Base-by-base conservation (phyloP, 2,113 vertebrate species). In the Pelmatolapia mariae region DNA sequence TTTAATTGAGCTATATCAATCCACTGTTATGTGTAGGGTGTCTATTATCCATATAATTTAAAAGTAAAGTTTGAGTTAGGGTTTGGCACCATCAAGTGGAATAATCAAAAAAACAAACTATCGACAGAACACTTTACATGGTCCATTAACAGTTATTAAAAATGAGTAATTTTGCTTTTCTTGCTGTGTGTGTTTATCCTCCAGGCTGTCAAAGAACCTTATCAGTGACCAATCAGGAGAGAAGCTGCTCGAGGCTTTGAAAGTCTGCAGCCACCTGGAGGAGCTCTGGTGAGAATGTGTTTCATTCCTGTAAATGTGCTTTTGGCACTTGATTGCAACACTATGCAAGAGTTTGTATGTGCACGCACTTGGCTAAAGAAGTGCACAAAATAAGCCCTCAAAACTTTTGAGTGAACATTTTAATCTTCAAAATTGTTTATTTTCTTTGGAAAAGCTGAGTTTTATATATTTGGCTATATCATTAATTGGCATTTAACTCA, bases 201-300 rank as follows among this genome's bases (percentile, higher is more conserved):
- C 10, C 84, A 98, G 98, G 82, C 94, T 98, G 33, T 97, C 97
- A 4, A 92, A 95, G 0, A 98, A 97, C 86, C 79, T 53, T 47
- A 94, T 97, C 10, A 87, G 94, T 59, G 94, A 96, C 18, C 82
- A 61, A 1, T 96, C 96, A 73, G 98, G 97, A 57, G 94, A 90
- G 10, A 95, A 26, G 36, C 86, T 99, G 53, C 81, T 94, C 2
- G 91, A 95, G 47, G 95, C 96, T 7, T 92, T 98, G 54, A 38
- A 24, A n/a, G 84, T 56, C 54, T 98, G 97, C 81, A 31, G 18
- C 18, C 24, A 4, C 9, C 87, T 98, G 7, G 94, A 98, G 88
- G 96, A 98, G 86, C 92, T 99, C 31, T 18, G 94, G 98, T 99
- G 93, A 98, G 97, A 16, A 63, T 22, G 2, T 5, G 7, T 4